Evolutionary conservation across 2,888 invertebrate species (phyloP).

Genomic region (Spodoptera picta): DNA sequence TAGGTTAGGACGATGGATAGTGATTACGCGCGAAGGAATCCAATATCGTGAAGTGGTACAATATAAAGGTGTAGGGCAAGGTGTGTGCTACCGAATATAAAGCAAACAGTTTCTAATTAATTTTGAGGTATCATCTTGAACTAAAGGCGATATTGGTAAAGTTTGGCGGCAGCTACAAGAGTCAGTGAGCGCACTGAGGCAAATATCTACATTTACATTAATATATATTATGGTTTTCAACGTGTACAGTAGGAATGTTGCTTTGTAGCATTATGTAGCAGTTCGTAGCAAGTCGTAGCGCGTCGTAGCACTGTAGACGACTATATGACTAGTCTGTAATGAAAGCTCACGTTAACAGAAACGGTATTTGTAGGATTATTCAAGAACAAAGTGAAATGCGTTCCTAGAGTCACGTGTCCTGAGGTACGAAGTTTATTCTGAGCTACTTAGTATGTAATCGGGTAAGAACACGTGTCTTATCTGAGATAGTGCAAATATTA

Average conservation of each 20-base stretch:
- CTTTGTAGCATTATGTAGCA: slow-evolving; percentile 51
- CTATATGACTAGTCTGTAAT: slow-evolving; percentile 23
- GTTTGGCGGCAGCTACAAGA: slow-evolving; percentile 42
- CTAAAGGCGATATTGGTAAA: slow-evolving; percentile 58
- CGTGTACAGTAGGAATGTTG: slow-evolving; percentile 20
- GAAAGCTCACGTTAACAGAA: slow-evolving; percentile 15
- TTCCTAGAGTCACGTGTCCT: slow-evolving; percentile 7
- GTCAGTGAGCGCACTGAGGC: slow-evolving; percentile 26
- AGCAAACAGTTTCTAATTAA: slow-evolving; percentile 61
- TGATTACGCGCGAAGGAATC: slow-evolving; percentile 51
- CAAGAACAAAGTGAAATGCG: slow-evolving; percentile 7
- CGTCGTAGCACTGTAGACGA: slow-evolving; percentile 19
- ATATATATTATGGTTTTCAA: slow-evolving; percentile 21
- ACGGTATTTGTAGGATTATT: not conserved
- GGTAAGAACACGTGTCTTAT: not conserved
- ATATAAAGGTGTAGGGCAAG: slow-evolving; percentile 39
- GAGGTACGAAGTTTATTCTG: not conserved
- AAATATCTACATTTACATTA: slow-evolving; percentile 49
- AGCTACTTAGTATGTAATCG: too few species aligned
- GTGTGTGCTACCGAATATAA: slow-evolving; percentile 47
- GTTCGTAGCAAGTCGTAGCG: slow-evolving; percentile 45
- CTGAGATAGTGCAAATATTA: too few species aligned
- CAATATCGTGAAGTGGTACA: slow-evolving; percentile 26
- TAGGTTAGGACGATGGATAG: slow-evolving; percentile 45
- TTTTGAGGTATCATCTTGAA: slow-evolving; percentile 51